These are phyloP conservation scores for Lophius americanus DNA, from an alignment of 2,797 vertebrate genomes.

Conservation along the genomic window DNA sequence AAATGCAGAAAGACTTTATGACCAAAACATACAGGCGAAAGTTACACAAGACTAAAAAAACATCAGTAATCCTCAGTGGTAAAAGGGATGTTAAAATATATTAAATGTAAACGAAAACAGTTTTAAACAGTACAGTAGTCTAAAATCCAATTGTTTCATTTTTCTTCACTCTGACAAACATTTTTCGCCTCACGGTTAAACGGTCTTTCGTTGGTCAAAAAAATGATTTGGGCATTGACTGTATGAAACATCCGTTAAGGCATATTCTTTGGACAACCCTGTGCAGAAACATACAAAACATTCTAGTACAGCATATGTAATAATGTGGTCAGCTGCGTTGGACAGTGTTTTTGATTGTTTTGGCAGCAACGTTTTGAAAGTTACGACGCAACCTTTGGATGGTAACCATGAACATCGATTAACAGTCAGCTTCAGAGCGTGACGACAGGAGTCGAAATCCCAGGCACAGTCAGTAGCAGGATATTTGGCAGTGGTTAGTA, in stretches of 20 bases:
- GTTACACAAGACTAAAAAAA: conserved; percentile 66
- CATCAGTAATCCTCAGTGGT: conserved; percentile 67
- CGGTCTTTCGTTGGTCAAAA: conserved; percentile 62
- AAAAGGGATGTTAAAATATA: conserved; percentile 79
- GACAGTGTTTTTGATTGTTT: conserved; percentile 33
- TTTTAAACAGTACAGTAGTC: conserved; percentile 79
- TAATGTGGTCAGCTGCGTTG: conserved; percentile 48
- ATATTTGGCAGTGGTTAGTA: conserved; percentile 55
- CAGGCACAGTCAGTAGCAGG: conserved; percentile 39
- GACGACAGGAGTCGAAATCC: conserved; percentile 19
- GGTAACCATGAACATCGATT: conserved; percentile 19
- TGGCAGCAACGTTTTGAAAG: background rate
- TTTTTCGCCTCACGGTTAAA: conserved; percentile 47
- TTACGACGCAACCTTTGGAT: conserved; percentile 19
- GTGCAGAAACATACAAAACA: conserved; percentile 75
- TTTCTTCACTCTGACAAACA: conserved; percentile 46
- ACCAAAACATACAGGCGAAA: conserved; percentile 73
- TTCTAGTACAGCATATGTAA: conserved; percentile 67
- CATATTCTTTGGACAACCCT: conserved; percentile 80
- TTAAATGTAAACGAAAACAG: conserved; percentile 84
- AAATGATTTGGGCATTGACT: conserved; percentile 47
- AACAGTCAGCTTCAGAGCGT: conserved; percentile 13
- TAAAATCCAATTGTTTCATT: conserved; percentile 59
- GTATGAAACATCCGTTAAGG: conserved; percentile 66
- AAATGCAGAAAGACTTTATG: conserved; percentile 68